Base-by-base conservation (phyloP, 2,888 invertebrate genomes). In the Slavum lentiscoides region DNA sequence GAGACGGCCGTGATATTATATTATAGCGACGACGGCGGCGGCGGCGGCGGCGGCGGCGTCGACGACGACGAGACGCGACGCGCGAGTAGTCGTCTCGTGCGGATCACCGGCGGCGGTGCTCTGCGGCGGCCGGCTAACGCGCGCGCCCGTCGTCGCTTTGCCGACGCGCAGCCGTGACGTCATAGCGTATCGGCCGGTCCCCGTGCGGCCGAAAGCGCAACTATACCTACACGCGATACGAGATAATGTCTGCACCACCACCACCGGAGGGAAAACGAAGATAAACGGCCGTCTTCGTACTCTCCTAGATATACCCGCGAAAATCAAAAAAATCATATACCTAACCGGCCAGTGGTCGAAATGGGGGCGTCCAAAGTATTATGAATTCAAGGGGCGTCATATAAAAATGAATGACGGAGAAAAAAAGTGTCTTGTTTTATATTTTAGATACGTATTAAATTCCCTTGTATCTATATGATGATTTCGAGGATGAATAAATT, bases 21-120 rank as follows among this genome's bases (percentile, higher is more conserved):
- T 37, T 58, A 21, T 39, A 8, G 19, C 55, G 2, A 39, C 39
- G 9, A 7, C 19, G 15, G 15, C 37, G 9, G 13, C 23, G 68
- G 30, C 74, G n/a, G 37, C 49, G 43, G 19, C 64, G 37, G 53
- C 49, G 64, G n/a, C 59, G 68, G 69, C 23, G 23, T 5, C 43
- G 59, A 61, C 74, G 30, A 30, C 30, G 69, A 19, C 55, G 69
- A 17, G 37, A 59, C 58, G 9, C 21, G 30, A n/a, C 11, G 6
- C 30, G 77, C 30, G 30, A 30, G 7, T 55, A 55, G 53, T 69
- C 53, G 53, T 69, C 53, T 8, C 23, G 66, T 43, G 70, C 70
- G 77, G 77, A 70, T 70, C 62, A 64, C 77, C 77, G 62, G 37
- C 70, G 21, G 77, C 64, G 77, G 39, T 70, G 49, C 49, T 49